Conservation (phyloP, 1,140 invertebrate genomes). For the Drosophila mayri region DNA sequence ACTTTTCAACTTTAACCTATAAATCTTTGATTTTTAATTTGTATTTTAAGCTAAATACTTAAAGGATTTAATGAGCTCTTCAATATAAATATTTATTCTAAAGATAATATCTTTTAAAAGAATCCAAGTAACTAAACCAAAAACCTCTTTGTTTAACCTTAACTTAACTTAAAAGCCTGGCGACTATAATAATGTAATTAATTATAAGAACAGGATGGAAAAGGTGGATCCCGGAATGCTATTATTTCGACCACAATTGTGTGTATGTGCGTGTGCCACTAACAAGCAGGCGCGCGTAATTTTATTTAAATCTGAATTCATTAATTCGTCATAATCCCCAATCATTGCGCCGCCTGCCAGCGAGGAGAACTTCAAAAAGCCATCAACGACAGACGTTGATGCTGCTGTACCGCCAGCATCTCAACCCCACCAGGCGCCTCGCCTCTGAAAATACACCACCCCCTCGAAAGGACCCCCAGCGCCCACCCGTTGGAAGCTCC, state of each 20-base stretch:
- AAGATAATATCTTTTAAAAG: neutral
- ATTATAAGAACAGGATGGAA: neutral
- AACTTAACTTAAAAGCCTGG: neutral
- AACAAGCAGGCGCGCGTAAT: constrained; percentile 79
- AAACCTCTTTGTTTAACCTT: neutral
- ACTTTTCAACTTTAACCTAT: no score
- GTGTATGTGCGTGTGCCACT: constrained; percentile 53
- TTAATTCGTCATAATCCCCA: constrained; percentile 84
- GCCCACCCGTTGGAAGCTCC: neutral
- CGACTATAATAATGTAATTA: constrained; percentile 18
- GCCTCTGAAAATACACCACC: neutral
- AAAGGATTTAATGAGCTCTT: no score
- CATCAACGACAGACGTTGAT: constrained; percentile 79
- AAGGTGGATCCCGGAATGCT: neutral
- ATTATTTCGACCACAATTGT: constrained; percentile 32
- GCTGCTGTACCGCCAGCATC: constrained; percentile 28
- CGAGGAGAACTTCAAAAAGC: constrained; percentile 80
- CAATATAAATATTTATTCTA: no score
- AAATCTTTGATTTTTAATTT: neutral
- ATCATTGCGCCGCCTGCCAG: constrained; percentile 70
- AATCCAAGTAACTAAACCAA: neutral
- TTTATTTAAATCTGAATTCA: constrained; percentile 85
- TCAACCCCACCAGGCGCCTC: neutral
- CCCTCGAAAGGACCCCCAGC: neutral
- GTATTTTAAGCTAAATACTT: neutral